Percentiles rank a stretch among this genome's conserved stretches.
These are phyloP conservation scores for Spongia lamella DNA, from an alignment of 37 sponge, comb jelly and placozoan genomes.

Conservation along the genomic window DNA sequence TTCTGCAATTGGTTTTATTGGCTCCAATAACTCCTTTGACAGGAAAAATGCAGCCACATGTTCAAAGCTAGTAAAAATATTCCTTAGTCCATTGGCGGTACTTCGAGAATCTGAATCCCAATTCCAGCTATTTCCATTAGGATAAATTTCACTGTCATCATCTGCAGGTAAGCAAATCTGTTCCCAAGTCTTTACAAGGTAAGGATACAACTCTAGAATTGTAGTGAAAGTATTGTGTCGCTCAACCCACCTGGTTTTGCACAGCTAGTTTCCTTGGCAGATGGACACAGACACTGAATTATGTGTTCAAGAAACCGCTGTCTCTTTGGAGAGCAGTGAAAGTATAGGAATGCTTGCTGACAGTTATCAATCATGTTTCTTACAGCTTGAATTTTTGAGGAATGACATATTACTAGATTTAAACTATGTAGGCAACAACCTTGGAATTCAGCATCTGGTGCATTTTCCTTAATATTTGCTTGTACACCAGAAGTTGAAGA, in stretches of 20 bases:
- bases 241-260: constrained; percentile 34
- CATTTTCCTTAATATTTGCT: background rate
- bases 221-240: constrained; percentile 9
- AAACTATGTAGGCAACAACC: constrained; percentile 19
- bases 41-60: background rate
- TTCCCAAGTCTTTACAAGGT: too few relatives aligned
- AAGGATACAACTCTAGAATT: too few relatives aligned
- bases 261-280: background rate
- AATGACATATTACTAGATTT: constrained; percentile 16
- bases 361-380: constrained; percentile 19
- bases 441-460: constrained; percentile 10
- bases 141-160: too few relatives aligned
- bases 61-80: constrained; percentile 3
- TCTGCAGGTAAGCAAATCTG: too few relatives aligned
- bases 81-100: constrained; percentile 14
- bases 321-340: constrained; percentile 18
- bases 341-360: constrained; percentile 14
- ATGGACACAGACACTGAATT: background rate
- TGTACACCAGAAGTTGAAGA: background rate
- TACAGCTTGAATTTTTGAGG: constrained; percentile 10
- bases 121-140: too few relatives aligned
- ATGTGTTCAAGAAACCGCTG: constrained; percentile 14
- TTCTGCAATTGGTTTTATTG: constrained; percentile 12
- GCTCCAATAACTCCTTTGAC: constrained; percentile 1
- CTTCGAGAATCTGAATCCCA: too few relatives aligned